Conservation (phyloP, 92 coral and sea anemone genomes). For the Diadumene lineata region DNA sequence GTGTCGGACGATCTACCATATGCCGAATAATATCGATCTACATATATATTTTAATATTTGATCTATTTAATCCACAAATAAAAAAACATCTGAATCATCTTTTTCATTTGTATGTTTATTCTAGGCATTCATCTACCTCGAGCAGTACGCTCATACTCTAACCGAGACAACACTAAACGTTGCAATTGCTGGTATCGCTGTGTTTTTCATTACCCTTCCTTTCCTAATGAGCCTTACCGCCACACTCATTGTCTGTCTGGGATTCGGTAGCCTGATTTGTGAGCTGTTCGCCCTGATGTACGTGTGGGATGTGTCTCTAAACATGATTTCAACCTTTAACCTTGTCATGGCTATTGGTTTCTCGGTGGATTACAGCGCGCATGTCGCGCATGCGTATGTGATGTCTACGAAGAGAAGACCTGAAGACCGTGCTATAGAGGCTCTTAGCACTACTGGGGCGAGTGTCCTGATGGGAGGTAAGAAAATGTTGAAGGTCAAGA, state of each 20-base stretch:
- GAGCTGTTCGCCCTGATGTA: slow-evolving; percentile 79
- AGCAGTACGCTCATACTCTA: slow-evolving; percentile 64
- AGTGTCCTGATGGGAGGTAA: slow-evolving; percentile 80
- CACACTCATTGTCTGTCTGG: slow-evolving; percentile 51
- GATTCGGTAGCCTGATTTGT: slow-evolving; percentile 63
- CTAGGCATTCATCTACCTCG: slow-evolving; percentile 52
- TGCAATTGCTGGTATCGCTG: slow-evolving; percentile 52
- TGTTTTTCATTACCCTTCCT: slow-evolving; percentile 55
- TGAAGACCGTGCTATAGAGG: slow-evolving; percentile 52
- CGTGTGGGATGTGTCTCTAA: slow-evolving; percentile 74
- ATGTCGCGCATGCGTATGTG: slow-evolving; percentile 76
- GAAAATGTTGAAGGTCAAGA: too few relatives aligned
- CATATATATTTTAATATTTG: too few relatives aligned
- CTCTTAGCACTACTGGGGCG: slow-evolving; percentile 65
- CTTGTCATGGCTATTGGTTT: slow-evolving; percentile 73
- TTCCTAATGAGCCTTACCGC: slow-evolving; percentile 58
- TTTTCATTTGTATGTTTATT: neutral
- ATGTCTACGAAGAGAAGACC: slow-evolving; percentile 46
- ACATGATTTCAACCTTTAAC: slow-evolving; percentile 55
- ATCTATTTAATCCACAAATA: too few relatives aligned
- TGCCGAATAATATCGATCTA: too few relatives aligned
- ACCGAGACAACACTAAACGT: slow-evolving; percentile 61
- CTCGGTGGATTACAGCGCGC: slow-evolving; percentile 74
- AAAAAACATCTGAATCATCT: too few relatives aligned
- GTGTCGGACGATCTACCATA: too few relatives aligned